phyloP scores from a whole-genome alignment of 2,113 vertebrate species.

The Meles meles region DNA sequence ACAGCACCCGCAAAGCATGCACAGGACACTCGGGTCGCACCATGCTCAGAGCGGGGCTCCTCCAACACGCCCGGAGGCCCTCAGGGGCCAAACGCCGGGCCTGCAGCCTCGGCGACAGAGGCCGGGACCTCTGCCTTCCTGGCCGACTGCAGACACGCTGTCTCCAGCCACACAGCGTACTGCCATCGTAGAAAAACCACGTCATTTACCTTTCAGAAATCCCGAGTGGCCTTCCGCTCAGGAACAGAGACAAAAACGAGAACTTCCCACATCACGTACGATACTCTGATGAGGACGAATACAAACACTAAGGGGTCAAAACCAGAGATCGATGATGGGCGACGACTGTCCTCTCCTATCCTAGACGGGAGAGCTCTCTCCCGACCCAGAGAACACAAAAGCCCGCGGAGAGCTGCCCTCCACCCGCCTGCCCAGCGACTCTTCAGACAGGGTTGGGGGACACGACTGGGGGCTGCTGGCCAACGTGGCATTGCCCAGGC shows the following conservation, averaged over 20 bases:
- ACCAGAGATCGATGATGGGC: background rate
- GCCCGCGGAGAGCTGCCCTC: accelerated
- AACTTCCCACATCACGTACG: background rate
- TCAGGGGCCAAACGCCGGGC: background rate
- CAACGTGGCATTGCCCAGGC: accelerated
- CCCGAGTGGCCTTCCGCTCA: background rate
- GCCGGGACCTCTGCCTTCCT: background rate
- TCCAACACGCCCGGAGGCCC: background rate
- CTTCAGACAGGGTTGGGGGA: background rate
- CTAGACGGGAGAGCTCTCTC: background rate
- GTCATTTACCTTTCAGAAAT: background rate
- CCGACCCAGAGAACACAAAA: accelerated
- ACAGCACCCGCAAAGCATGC: too few species aligned
- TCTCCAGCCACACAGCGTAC: accelerated
- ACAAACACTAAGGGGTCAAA: background rate
- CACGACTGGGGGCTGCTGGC: background rate
- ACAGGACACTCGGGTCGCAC: too few species aligned
- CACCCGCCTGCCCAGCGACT: accelerated
- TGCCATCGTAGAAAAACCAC: background rate
- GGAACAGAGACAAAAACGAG: background rate
- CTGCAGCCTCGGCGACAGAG: background rate
- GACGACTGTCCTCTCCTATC: accelerated
- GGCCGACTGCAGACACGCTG: accelerated
- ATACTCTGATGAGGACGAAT: background rate
- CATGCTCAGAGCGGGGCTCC: background rate